Evolutionary conservation across 1,140 invertebrate genomes (phyloP).

Genomic region (Spodoptera frugiperda): DNA sequence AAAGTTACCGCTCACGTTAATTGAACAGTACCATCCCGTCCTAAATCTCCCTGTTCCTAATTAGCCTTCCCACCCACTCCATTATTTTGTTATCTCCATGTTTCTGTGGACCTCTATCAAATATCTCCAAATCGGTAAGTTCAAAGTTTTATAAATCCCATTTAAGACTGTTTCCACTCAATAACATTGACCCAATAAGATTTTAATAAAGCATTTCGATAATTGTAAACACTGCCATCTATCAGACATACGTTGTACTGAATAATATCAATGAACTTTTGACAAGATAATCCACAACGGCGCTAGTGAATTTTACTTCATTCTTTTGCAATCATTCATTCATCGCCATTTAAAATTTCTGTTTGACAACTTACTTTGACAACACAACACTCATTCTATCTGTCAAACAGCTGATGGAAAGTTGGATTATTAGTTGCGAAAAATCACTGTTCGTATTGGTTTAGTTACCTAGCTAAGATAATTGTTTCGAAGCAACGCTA

Average conservation of each 20-base stretch:
- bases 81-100: not conserved
- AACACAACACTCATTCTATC: constrained; percentile 4
- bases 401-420: constrained; percentile 35
- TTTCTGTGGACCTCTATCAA: constrained; percentile 21
- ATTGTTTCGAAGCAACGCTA: constrained; percentile 12
- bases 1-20: constrained; percentile 2
- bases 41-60: constrained; percentile 16
- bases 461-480: not conserved
- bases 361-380: not conserved
- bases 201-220: not conserved
- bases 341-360: not conserved
- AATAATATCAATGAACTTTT: not conserved
- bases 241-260: not conserved
- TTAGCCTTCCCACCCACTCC: constrained; percentile 7
- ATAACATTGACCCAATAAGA: not conserved
- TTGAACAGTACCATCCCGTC: not conserved
- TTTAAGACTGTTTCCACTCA: not conserved
- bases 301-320: constrained; percentile 2
- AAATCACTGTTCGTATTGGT: not conserved
- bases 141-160: not conserved
- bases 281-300: not conserved
- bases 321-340: constrained; percentile 15
- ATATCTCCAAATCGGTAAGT: constrained; percentile 21
- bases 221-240: constrained; percentile 11
- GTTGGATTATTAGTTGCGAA: not conserved